Evolutionary conservation across 2,113 vertebrate species (phyloP).

Genomic region (Rhinoptilus africanus): DNA sequence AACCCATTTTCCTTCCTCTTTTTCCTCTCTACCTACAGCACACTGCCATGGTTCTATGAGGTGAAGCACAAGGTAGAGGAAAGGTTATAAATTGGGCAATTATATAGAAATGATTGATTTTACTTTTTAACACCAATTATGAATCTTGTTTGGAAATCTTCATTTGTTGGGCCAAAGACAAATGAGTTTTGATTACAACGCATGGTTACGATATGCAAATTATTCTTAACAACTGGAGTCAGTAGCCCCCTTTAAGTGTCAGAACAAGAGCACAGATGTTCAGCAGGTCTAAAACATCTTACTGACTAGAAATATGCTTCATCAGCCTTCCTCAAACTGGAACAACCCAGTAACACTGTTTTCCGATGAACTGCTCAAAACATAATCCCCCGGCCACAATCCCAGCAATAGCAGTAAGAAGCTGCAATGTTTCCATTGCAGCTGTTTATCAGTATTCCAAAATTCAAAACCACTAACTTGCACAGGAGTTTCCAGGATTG

Average conservation of each 20-base stretch:
- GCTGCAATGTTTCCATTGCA: not conserved
- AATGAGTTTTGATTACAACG: conserved; percentile 26
- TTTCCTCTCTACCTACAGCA: conserved; percentile 43
- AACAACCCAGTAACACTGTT: not conserved
- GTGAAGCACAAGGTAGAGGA: not conserved
- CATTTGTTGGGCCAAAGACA: not conserved
- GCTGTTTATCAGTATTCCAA: not conserved
- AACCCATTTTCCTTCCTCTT: conserved; percentile 58
- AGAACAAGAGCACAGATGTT: not conserved
- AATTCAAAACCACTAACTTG: not conserved
- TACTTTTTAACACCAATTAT: conserved; percentile 52
- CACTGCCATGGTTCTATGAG: not conserved
- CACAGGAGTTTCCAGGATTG: not conserved
- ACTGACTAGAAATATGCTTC: not conserved
- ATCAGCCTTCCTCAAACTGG: not conserved
- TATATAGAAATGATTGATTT: conserved; percentile 49
- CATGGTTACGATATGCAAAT: not conserved
- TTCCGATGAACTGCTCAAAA: not conserved
- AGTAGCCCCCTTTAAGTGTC: not conserved
- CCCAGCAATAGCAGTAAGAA: fast-evolving
- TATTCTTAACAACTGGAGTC: not conserved
- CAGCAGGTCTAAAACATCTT: not conserved
- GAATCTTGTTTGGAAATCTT: conserved; percentile 10
- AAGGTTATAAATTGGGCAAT: conserved; percentile 50
- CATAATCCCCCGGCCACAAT: not conserved